Percentiles rank a stretch among this genome's conserved stretches.
Evolutionary conservation across 2,113 vertebrate genomes (phyloP).

Genomic region (Ailurus styani): DNA sequence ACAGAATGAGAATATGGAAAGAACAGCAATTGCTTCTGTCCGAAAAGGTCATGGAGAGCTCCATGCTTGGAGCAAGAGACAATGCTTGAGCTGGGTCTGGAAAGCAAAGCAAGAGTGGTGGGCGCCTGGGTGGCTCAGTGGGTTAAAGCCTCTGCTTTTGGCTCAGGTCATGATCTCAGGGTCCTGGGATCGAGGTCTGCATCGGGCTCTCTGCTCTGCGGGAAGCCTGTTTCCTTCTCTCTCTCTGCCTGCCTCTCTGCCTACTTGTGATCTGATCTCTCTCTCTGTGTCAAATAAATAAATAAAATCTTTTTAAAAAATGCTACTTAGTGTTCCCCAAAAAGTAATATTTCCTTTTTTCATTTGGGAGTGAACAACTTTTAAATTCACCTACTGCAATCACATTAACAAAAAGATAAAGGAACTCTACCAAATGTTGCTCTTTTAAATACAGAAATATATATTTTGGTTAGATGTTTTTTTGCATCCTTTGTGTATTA

Average conservation of each 20-base stretch:
- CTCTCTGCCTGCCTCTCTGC: too few relatives aligned
- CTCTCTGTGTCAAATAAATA: too few relatives aligned
- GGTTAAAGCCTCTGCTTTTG: too few relatives aligned
- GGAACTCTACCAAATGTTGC: neutral
- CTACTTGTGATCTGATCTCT: too few relatives aligned
- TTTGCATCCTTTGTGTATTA: slow-evolving; percentile 20
- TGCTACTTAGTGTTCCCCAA: neutral
- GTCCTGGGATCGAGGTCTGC: too few relatives aligned
- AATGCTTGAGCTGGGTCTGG: neutral
- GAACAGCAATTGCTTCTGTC: neutral
- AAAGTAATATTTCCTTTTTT: slow-evolving; percentile 4
- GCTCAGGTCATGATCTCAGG: too few relatives aligned
- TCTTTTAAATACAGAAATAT: neutral
- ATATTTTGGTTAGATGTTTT: neutral
- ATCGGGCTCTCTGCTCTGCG: too few relatives aligned
- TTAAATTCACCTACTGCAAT: neutral
- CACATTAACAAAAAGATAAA: neutral
- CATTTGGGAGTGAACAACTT: neutral
- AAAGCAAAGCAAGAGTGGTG: neutral
- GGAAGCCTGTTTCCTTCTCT: too few relatives aligned
- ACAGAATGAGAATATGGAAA: neutral
- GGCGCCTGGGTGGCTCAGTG: too few relatives aligned
- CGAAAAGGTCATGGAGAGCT: neutral
- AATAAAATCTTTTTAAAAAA: too few relatives aligned
- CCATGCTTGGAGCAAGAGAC: neutral